Base-by-base conservation (phyloP, 2,113 vertebrate species). In the Tetrax tetrax region DNA sequence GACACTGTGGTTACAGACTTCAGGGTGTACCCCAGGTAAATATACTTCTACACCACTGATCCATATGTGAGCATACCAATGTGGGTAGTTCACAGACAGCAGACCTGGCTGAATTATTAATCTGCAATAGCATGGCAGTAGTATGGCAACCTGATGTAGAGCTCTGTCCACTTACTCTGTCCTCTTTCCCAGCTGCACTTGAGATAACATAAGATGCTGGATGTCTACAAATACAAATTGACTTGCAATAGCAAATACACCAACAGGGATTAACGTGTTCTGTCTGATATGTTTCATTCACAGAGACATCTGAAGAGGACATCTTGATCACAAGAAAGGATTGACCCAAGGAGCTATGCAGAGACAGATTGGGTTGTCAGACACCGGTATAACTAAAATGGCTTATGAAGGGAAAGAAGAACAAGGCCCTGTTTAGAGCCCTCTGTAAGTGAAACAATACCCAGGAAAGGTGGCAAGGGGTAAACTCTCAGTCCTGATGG, bases 251-350 rank as follows among this genome's bases (percentile, higher is more conserved):
- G 31, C 10, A 72, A 80, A 71, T 6, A 50, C 3, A 13, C 25
- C 71, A 59, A 63, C 3, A 13, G 5, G 3, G 29, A 68, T 64
- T 83, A 82, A 71, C 0, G 0, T 56, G 16, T 64, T 68, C 24
- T 88, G 51, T 85, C 23, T 83, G 22, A 56, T 88, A 35, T 8
- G 5, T 11, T 86, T 90, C 59, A 83, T 94, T 94, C 63, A 77
- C 53, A 86, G 89, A 88, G 14, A 65, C 8, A 28, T 35, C 35
- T 71, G 48, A 82, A 90, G 60, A 85, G 6, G 18, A 85, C 3
- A 6, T 57, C 57, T 69, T 41, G 27, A 5, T 59, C 12, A 33
- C 33, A 71, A 75, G 57, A 82, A 38, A 15, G 28, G 6, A 0
- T 48, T 70, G n/a, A 71, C 19, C 23, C 48, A 23, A 72, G 45